Base-by-base conservation (phyloP, 2,888 invertebrate genomes). In the Drosophila mimetica region DNA sequence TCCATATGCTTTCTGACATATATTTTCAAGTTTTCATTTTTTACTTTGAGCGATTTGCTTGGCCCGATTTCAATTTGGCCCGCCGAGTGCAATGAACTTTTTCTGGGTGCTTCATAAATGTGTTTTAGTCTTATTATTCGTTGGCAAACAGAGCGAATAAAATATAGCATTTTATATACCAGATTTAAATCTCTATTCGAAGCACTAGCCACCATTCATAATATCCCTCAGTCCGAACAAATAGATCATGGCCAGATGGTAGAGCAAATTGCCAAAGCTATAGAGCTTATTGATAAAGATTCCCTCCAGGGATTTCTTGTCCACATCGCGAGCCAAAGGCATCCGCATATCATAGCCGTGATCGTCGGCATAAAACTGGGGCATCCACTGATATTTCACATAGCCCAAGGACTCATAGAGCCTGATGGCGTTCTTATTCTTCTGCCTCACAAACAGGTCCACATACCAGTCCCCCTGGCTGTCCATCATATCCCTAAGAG, bases 61-160 rank as follows among this genome's bases (percentile, higher is more conserved):
- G n/a, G n/a, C n/a, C n/a, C n/a, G n/a, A n/a, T n/a, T 58, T 63
- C 13, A 60, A 44, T 47, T 50, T 65, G 25, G 46, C 9, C 16
- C 36, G 28, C 16, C 59, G 83, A 71, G 88, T 83, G 70, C 88
- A 85, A 71, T 82, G 81, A 82, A 88, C 81, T 88, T 86, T 69
- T 50, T 52, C 66, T 76, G 54, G 60, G 2, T 16, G 39, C 36
- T 48, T 69, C 32, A 14, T 11, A 11, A 42, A 16, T 30, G 44
- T 16, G 44, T 16, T 16, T 30, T 34, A 34, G 42, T 36, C 9
- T 16, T 16, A 25, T 11, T n/a, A 9, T 44, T 44, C 25, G 5
- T n/a, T 28, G 16, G 5, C 44, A 14, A 44, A 14, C 9, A n/a
- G 9, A 44, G 6, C 11, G 4, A 11, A n/a, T n/a, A n/a, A 37